These are phyloP conservation scores for Solenopsis fugax DNA, from an alignment of 1,140 invertebrate species.

Conservation along the genomic window DNA sequence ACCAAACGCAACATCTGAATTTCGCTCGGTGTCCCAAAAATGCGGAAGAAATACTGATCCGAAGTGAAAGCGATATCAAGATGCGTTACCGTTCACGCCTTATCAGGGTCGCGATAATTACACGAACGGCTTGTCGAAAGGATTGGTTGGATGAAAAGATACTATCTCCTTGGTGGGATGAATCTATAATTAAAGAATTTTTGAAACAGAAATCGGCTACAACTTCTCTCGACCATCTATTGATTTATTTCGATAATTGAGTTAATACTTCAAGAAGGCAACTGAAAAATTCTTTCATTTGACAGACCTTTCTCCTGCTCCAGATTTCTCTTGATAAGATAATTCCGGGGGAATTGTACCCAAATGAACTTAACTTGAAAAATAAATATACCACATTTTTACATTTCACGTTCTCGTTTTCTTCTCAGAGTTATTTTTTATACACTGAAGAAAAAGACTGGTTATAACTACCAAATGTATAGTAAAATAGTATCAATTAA, in stretches of 20 bases:
- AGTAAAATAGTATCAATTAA: no score
- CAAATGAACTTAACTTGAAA: not conserved
- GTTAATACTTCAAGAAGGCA: conserved; percentile 13
- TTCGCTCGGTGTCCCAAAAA: conserved; percentile 21
- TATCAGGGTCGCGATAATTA: conserved; percentile 67
- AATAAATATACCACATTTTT: not conserved
- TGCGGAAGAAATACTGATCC: conserved; percentile 22
- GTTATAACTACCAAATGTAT: no score
- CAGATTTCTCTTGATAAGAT: not conserved
- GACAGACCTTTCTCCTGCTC: not conserved
- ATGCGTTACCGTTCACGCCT: conserved; percentile 19
- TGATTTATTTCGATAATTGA: conserved; percentile 18
- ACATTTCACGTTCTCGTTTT: not conserved
- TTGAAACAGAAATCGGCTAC: not conserved
- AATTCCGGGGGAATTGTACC: not conserved
- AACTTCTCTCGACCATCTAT: not conserved
- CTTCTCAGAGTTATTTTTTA: not conserved
- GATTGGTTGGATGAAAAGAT: conserved; percentile 7
- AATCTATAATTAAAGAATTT: conserved; percentile 10
- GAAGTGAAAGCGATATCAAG: conserved; percentile 67
- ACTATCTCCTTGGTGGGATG: not conserved
- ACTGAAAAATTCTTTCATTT: not conserved
- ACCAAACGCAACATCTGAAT: not conserved
- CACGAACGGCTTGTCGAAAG: conserved; percentile 23
- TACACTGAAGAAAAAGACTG: no score